Base-by-base conservation (phyloP, 2,113 vertebrate genomes). In the Leptobrachium ailaonicum region DNA sequence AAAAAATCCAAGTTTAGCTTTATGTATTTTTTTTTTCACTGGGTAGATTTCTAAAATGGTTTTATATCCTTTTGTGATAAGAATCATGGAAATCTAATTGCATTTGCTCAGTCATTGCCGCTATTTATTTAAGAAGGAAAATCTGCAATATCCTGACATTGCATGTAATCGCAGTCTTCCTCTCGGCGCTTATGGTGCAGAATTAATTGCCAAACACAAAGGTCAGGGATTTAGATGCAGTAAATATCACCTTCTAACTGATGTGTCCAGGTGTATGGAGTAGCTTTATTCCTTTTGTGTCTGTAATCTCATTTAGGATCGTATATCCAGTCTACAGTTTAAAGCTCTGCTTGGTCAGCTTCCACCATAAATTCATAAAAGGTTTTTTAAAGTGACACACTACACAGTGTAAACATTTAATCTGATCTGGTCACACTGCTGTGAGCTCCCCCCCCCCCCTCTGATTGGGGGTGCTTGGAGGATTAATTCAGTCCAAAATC, bases 131-230 rank as follows among this genome's bases (percentile, higher is more conserved):
- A 70, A 41, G 10, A 42, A 62, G 20, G 2, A 77, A 66, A 73
- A 80, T 80, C 41, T 66, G 66, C 47, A 47, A 63, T 79, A 66
- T 79, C 20, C 20, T 32, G 20, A 32, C 20, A 32, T 32, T 32
- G 20, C 32, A 56, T 43, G 60, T 40, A 73, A 66, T 66, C 60
- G 20, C 41, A 73, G 67, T 67, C 63, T 80, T 67, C 6, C 71
- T 70, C 42, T 41, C 32, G 66, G 60, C 66, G 47, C 43, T 56
- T 73, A 32, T 66, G 41, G 70, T 8, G 40, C 8, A 14, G 40
- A 80, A 80, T 80, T 80, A 80, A 73, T 80, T 73, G 73, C 73
- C 44, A 7, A 44, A 62, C 62, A 66, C 2, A 80, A 73, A 80
- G 66, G 62, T 73, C 77, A 80, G 45, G 64, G 44, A 43, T 67